phyloP scores from a whole-genome alignment of 2,113 vertebrate genomes.

The Atlantisia rogersi region DNA sequence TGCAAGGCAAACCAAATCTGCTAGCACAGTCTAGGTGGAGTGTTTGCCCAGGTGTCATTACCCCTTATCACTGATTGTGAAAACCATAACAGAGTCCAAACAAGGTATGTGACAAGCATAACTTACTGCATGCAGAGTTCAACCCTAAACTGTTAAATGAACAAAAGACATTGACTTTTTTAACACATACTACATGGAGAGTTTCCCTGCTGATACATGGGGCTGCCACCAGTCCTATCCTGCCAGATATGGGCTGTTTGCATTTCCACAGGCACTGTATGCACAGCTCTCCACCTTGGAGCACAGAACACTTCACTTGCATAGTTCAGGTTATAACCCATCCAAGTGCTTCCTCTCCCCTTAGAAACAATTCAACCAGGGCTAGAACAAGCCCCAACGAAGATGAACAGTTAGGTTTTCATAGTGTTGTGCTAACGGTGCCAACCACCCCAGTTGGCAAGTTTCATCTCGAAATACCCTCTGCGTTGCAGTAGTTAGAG shows the following conservation, averaged over 20 bases:
- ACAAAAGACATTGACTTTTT: not conserved
- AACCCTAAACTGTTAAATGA: not conserved
- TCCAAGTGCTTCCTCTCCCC: not conserved
- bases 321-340: not conserved
- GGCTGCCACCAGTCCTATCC: not conserved
- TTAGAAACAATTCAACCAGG: not conserved
- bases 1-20: not conserved
- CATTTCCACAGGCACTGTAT: no score
- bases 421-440: not conserved
- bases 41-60: not conserved
- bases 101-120: not conserved
- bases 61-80: not conserved
- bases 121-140: fast-evolving
- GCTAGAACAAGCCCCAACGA: not conserved
- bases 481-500: not conserved
- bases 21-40: not conserved
- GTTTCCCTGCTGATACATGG: not conserved
- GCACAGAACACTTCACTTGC: fast-evolving
- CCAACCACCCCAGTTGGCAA: not conserved
- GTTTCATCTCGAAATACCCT: not conserved
- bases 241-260: not conserved
- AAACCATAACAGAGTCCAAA: not conserved
- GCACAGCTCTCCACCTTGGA: not conserved
- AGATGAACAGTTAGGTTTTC: not conserved
- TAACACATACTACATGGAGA: not conserved